Evolutionary conservation across 2,888 invertebrate species (phyloP), one percentile per base, ranked within the genome.

Genomic region (Hemicrepidius hirtus): DNA sequence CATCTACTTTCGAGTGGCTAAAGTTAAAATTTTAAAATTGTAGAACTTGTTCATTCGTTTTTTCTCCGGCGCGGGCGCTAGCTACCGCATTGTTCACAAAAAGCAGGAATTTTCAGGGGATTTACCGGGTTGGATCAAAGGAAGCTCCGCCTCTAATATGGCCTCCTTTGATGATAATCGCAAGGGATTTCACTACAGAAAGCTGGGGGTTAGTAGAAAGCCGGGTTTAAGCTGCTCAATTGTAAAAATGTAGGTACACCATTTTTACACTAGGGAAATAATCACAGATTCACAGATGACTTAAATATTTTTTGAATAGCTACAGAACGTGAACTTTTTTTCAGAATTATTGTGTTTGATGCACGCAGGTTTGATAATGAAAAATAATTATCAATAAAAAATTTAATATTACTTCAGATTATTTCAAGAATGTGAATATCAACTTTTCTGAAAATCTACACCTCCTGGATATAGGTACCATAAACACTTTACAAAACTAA

Each of bases 91-190:
- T 71, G 73, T 75, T 76, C 73, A 75, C 72, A 77, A 79, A 79
- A 79, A 77, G 75, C 74, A 68, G 72, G 74, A 70, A 75, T 73
- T 71, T 68, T 73, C 59, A 71, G 64, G 37, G 76, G 72, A 72
- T 75, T 72, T 68, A 59, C 63, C 68, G 77, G 82, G 83, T 81
- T 72, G 75, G 81, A 79, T 78, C 79, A 71, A 65, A 65, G 66
- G 59, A 71, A 73, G 82, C 85, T 82, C 86, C 86, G 85, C 86
- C 86, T 81, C 81, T 83, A 85, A 85, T 85, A 86, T 86, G 86
- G 86, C 86, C 83, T 85, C 86, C 85, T 84, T 84, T 81, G 82
- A 84, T 82, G 79, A 82, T 83, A 83, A 84, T 85, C 85, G 80
- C 84, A 83, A 84, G 85, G 85, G 85, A 84, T 82, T 81, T 80